Evolutionary conservation across 2,113 vertebrate species (phyloP), one percentile per base, ranked within the genome.

Genomic region (Coracopsis vasa): DNA sequence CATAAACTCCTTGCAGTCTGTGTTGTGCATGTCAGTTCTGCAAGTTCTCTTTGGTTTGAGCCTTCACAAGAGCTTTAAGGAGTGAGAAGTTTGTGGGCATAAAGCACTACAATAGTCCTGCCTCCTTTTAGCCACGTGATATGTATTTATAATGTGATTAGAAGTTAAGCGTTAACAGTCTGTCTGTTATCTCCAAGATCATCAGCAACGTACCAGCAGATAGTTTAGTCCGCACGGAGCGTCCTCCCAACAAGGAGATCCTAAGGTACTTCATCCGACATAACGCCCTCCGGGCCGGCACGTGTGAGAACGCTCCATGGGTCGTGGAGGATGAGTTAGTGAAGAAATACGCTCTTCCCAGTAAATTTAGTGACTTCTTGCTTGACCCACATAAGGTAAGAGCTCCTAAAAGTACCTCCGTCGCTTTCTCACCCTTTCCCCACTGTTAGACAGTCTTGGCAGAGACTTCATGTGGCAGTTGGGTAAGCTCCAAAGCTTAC

Each of bases 181-280:
- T 61, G n/a, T 60, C 21, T 91, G 28, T 77, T 77, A 51, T 86
- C 66, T 92, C 58, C 69, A 94, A 99, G 99, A 98, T 99, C 84
- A 99, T 99, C 96, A 99, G 99, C 93, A 98, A 98, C 0, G 99
- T 99, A 48, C 99, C 99, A 44, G 98, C 95, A 44, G 99, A 99
- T 77, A 99, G 99, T 93, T 98, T 99, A 51, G 98, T 97, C 80
- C 98, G 99, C 56, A 98, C 99, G 1, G 99, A 99, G 81, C 98
- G 99, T 4, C 99, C 99, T 66, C 99, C 99, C 48, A 99, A 99
- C 97, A 99, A 99, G 95, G 99, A 99, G 97, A 99, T 99, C 81
- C 98, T 99, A 96, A 98, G 99, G 31, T 99, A 99, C 92, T 99
- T 99, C 95, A 99, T 99, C 97, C 98, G 99, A 37, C 99, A 99